These are phyloP conservation scores for Antheraea assamensis DNA, from an alignment of 2,888 invertebrate genomes.

Conservation along the genomic window DNA sequence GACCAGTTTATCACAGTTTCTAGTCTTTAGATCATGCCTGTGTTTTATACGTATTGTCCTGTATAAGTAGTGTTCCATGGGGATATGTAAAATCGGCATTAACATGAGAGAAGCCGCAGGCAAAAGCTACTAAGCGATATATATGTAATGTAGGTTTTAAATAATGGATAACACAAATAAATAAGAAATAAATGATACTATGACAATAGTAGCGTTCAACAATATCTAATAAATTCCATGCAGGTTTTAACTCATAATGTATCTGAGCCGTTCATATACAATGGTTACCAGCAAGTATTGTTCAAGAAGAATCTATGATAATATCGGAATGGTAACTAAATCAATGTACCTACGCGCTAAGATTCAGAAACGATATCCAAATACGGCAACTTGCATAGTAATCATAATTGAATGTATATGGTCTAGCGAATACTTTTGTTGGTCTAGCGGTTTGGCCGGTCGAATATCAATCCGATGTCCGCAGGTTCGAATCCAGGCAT, in stretches of 20 bases:
- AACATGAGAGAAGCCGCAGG: no score
- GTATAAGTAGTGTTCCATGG: no score
- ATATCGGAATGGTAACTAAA: conserved; percentile 53
- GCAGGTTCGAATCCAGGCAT: no score
- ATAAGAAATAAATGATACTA: not conserved
- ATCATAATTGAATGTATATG: conserved; percentile 42
- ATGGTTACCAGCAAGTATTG: conserved; percentile 29
- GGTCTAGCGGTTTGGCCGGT: no score
- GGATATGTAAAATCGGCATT: no score
- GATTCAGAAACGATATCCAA: conserved; percentile 57
- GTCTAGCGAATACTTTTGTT: no score
- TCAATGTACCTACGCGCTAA: conserved; percentile 46
- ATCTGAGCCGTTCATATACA: conserved; percentile 14
- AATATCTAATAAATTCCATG: not conserved
- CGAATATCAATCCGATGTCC: no score
- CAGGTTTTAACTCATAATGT: conserved; percentile 20
- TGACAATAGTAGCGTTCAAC: not conserved
- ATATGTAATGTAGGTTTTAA: not conserved
- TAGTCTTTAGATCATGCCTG: no score
- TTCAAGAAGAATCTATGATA: conserved; percentile 50
- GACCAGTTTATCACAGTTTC: no score
- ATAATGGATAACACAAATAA: not conserved
- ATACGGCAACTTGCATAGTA: conserved; percentile 55
- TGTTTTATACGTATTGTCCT: no score
- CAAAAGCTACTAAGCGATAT: no score